Percentiles rank a stretch among this genome's conserved stretches.
These are phyloP conservation scores for Glomeris marginata DNA, from an alignment of 2,888 invertebrate genomes.

Conservation along the genomic window DNA sequence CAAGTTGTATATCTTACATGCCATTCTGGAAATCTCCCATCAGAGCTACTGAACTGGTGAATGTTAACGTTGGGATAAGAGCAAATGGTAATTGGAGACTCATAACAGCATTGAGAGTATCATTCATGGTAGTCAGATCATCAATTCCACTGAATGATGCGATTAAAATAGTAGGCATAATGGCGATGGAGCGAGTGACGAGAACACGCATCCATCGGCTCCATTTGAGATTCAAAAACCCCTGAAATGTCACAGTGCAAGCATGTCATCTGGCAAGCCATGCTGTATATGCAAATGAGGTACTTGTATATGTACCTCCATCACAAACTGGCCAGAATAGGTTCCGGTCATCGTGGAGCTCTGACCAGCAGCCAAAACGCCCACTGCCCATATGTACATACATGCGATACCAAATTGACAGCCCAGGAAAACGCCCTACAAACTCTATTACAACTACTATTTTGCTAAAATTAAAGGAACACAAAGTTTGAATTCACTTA, in stretches of 20 bases:
- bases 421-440: conserved; percentile 33
- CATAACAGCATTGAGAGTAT: conserved; percentile 37
- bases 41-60: conserved; percentile 32
- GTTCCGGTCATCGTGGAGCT: conserved; percentile 40
- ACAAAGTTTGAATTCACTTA: conserved; percentile 12
- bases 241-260: conserved; percentile 30
- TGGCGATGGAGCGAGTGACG: conserved; percentile 68
- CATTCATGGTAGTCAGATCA: conserved; percentile 34
- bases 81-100: conserved; percentile 39
- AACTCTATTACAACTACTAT: neutral
- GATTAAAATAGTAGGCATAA: conserved; percentile 52
- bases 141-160: conserved; percentile 18
- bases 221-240: conserved; percentile 71
- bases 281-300: neutral
- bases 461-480: neutral
- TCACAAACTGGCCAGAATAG: conserved; percentile 40
- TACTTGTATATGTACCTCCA: conserved; percentile 31
- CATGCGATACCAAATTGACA: conserved; percentile 35
- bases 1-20: conserved; percentile 19
- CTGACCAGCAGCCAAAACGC: conserved; percentile 38
- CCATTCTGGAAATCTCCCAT: conserved; percentile 37
- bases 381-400: conserved; percentile 40
- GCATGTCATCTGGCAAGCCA: neutral
- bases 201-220: conserved; percentile 72
- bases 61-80: conserved; percentile 36